A percentile compares a stretch with the other conserved stretches of the same genome.
These are phyloP conservation scores for Anarrhichthys ocellatus DNA, from an alignment of 2,113 vertebrate species.

Conservation along the genomic window DNA sequence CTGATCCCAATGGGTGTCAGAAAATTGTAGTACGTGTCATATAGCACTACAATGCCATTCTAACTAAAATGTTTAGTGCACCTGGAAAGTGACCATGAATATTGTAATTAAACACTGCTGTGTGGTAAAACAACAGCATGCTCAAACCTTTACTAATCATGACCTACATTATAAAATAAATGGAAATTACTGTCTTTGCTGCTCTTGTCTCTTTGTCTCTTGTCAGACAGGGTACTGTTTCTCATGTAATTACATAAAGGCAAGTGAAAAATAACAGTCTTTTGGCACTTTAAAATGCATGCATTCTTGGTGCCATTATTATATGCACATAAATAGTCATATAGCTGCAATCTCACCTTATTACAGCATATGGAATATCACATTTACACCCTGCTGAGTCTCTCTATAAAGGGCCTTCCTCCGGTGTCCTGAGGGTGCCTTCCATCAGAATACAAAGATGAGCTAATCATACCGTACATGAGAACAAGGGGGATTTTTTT, in stretches of 20 bases:
- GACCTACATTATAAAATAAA: constrained; percentile 36
- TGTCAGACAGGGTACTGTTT: constrained; percentile 18
- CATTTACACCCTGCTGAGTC: constrained; percentile 43
- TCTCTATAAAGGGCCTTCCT: constrained; percentile 32
- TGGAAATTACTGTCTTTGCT: neutral
- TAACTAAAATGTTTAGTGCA: constrained; percentile 1
- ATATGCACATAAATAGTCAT: constrained; percentile 59
- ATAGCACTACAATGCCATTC: constrained; percentile 14
- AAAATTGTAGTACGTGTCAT: constrained; percentile 12
- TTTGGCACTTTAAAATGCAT: constrained; percentile 39
- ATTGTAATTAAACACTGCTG: constrained; percentile 27
- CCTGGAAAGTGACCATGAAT: constrained; percentile 12
- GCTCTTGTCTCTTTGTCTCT: constrained; percentile 12
- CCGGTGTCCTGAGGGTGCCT: neutral
- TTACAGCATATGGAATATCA: constrained; percentile 45
- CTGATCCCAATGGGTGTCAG: constrained; percentile 20
- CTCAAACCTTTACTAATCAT: constrained; percentile 19
- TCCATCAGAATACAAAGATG: constrained; percentile 13
- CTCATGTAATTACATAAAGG: constrained; percentile 32
- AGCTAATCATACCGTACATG: neutral
- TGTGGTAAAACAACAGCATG: constrained; percentile 34
- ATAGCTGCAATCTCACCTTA: constrained; percentile 50
- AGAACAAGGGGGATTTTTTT: neutral
- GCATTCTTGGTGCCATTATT: constrained; percentile 62
- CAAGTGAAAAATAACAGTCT: constrained; percentile 34